Conservation (phyloP, 2,888 invertebrate genomes). For the Drosophila histrio region DNA sequence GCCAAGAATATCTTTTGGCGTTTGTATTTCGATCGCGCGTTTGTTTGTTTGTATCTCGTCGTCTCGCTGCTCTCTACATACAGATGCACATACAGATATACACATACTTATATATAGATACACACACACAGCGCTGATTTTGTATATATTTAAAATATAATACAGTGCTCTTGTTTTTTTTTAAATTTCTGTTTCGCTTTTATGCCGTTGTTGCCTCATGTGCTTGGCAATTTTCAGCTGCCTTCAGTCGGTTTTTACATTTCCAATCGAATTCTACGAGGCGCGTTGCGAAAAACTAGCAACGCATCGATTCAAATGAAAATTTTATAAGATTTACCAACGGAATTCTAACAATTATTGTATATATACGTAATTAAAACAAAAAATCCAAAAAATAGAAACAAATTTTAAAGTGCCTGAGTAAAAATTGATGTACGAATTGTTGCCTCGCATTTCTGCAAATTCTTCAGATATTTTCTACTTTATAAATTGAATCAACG, state of each 20-base stretch:
- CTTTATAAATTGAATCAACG: background rate
- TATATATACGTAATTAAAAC: slow-evolving; percentile 11
- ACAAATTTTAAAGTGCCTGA: slow-evolving; percentile 30
- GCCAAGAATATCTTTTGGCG: slow-evolving; percentile 79
- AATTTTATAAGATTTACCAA: slow-evolving; percentile 12
- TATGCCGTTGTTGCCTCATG: slow-evolving; percentile 54
- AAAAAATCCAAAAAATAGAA: background rate
- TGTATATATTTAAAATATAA: slow-evolving; percentile 79
- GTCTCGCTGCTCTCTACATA: slow-evolving; percentile 2
- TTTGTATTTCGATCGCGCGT: slow-evolving; percentile 72
- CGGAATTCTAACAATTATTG: slow-evolving; percentile 14
- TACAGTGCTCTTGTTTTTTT: slow-evolving; percentile 55
- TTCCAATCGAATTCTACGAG: slow-evolving; percentile 79
- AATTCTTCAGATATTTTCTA: background rate
- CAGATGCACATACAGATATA: slow-evolving; percentile 24
- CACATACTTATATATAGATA: slow-evolving; percentile 41
- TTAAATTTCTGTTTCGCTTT: slow-evolving; percentile 42
- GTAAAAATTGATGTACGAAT: background rate
- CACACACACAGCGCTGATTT: slow-evolving; percentile 30
- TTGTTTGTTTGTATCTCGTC: slow-evolving; percentile 69
- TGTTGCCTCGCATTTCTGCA: slow-evolving; percentile 1
- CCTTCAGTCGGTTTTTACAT: slow-evolving; percentile 81
- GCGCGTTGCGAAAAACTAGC: slow-evolving; percentile 66
- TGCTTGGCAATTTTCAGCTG: slow-evolving; percentile 74
- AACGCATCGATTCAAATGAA: slow-evolving; percentile 32